Conservation (phyloP, 2,888 invertebrate species). For the Cyclophora albipunctata region DNA sequence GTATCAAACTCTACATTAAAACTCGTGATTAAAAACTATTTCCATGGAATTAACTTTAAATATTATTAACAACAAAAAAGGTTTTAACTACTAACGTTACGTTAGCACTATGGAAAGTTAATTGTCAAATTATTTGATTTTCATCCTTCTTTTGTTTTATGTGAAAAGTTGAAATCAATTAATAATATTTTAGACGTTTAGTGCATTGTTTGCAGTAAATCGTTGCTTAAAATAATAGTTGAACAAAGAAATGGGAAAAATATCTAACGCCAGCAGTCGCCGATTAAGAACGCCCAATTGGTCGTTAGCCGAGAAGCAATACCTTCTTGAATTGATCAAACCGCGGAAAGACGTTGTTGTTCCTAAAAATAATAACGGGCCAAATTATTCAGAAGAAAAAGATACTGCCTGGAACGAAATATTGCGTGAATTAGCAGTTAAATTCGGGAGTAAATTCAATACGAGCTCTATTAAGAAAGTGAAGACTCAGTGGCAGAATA, state of each 20-base stretch:
- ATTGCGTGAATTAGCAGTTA: slow-evolving; percentile 42
- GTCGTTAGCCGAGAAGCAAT: slow-evolving; percentile 65
- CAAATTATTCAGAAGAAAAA: slow-evolving; percentile 63
- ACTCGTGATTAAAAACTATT: background rate
- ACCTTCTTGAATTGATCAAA: slow-evolving; percentile 62
- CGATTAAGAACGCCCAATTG: slow-evolving; percentile 64
- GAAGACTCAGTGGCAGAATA: slow-evolving; percentile 70
- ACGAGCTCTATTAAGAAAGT: slow-evolving; percentile 62
- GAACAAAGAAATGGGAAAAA: slow-evolving; percentile 51
- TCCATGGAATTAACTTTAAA: background rate
- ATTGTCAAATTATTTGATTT: slow-evolving; percentile 1
- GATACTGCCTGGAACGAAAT: slow-evolving; percentile 67
- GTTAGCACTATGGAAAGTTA: background rate
- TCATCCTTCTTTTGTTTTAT: slow-evolving; percentile 58
- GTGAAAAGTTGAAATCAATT: slow-evolving; percentile 47
- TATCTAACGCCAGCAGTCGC: slow-evolving; percentile 33
- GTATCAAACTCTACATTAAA: too few relatives aligned
- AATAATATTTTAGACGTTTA: slow-evolving; percentile 64
- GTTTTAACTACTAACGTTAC: background rate
- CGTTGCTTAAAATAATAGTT: slow-evolving; percentile 59
- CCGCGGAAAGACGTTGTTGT: slow-evolving; percentile 59
- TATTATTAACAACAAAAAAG: background rate
- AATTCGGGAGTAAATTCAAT: slow-evolving; percentile 57
- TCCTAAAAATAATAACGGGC: slow-evolving; percentile 56
- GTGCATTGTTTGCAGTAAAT: slow-evolving; percentile 71